Base-by-base conservation (phyloP, 2,888 invertebrate species). In the Tinea trinotella region DNA sequence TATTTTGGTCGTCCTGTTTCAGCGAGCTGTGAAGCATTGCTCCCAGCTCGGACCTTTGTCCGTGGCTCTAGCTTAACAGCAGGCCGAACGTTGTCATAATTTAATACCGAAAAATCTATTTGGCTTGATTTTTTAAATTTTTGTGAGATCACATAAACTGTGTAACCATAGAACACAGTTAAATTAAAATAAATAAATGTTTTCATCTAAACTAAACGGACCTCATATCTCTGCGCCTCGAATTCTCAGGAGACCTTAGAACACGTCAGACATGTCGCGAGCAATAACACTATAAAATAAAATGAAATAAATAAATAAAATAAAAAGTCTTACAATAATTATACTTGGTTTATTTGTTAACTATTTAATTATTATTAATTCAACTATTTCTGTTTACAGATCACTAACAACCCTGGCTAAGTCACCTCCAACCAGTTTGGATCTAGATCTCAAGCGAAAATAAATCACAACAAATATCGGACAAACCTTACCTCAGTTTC, bases 371-470 rank as follows among this genome's bases (percentile, higher is more conserved):
- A 24, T 56, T 50, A 34, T 52, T 56, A 34, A 35, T 35, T 55
- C 56, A 49, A 15, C 56, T 48, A 30, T 57, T 54, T 58, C 57
- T 66, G 40, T 65, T 82, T 79, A 54, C 82, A 85, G 84, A 70
- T 85, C 85, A 20, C 70, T 85, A 20, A 76, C 82, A 34, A 80
- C 76, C 77, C 67, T 84, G 49, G 73, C 82, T 1, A 84, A 79
- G 64, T 80, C 84, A 53, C 76, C 82, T 57, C 74, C 74, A 56
- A 73, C 79, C 56, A 80, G 80, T 59, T 61, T 80, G 57, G 81
- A 82, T 55, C 80, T 76, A 52, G 56, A 64, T 54, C 58, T 64
- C 1, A 52, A 15, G 10, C 18, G 18, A 18, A 54, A 82, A 76
- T 65, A 80, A 84, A 63, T 82, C 74, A 69, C 72, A 73, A 70